These are phyloP conservation scores for Linurgus olivaceus DNA, from an alignment of 2,797 vertebrate genomes.

Conservation along the genomic window DNA sequence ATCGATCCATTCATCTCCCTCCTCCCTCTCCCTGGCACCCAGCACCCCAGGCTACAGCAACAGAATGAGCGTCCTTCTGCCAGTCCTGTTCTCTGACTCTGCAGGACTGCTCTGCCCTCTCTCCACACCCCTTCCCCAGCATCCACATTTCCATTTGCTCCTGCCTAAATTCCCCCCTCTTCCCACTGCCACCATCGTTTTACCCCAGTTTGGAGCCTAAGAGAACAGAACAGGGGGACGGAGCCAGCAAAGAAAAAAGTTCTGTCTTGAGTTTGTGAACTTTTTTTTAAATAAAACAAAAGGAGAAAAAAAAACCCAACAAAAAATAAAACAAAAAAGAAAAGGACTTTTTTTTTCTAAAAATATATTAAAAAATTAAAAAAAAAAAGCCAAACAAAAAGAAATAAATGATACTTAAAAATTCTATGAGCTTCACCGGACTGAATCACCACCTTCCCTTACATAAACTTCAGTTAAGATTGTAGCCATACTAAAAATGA, in stretches of 20 bases:
- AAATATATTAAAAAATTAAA: slow-evolving; percentile 33
- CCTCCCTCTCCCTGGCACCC: slow-evolving; percentile 20
- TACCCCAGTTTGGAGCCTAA: slow-evolving; percentile 71
- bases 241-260: slow-evolving; percentile 79
- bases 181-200: background rate
- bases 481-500: slow-evolving; percentile 84
- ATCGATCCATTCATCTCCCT: slow-evolving; percentile 24
- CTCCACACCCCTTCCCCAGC: slow-evolving; percentile 30
- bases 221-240: slow-evolving; percentile 75
- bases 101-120: slow-evolving; percentile 73
- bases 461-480: slow-evolving; percentile 88
- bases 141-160: slow-evolving; percentile 23
- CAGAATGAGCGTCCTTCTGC: slow-evolving; percentile 68
- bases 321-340: slow-evolving; percentile 31
- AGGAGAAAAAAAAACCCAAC: slow-evolving; percentile 22
- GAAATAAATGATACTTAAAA: slow-evolving; percentile 61
- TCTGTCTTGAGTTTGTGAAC: slow-evolving; percentile 76
- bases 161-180: background rate
- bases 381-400: slow-evolving; percentile 15
- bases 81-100: slow-evolving; percentile 79
- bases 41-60: slow-evolving; percentile 64
- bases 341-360: slow-evolving; percentile 52
- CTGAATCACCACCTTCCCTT: slow-evolving; percentile 88
- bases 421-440: slow-evolving; percentile 86
- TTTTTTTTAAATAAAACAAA: slow-evolving; percentile 75